Evolutionary conservation across 1,140 invertebrate species (phyloP).

Genomic region (Drosophila nigrodunni): DNA sequence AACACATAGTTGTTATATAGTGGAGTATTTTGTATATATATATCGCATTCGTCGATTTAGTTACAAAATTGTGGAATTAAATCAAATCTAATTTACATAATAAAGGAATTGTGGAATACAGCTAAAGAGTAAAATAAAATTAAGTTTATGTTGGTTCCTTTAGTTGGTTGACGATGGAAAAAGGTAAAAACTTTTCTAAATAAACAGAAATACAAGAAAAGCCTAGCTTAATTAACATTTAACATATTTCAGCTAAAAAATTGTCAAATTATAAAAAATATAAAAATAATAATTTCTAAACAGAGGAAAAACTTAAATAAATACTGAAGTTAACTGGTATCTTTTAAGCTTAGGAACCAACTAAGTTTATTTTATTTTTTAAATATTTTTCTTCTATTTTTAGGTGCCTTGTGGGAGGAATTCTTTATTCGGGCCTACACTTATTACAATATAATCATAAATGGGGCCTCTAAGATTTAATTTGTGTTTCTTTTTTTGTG

Average conservation of each 20-base stretch:
- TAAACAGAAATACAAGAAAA: neutral
- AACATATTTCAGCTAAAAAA: no score
- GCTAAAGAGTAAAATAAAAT: conserved; percentile 49
- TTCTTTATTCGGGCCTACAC: conserved; percentile 25
- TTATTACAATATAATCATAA: neutral
- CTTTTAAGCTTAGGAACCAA: conserved; percentile 41
- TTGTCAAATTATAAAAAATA: no score
- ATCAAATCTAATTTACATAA: conserved; percentile 67
- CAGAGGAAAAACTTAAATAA: no score
- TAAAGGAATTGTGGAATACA: conserved; percentile 59
- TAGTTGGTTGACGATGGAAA: neutral
- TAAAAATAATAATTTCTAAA: no score
- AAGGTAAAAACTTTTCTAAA: conserved; percentile 9
- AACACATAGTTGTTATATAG: conserved; percentile 34
- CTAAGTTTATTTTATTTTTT: conserved; percentile 23
- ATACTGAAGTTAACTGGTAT: no score
- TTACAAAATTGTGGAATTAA: conserved; percentile 68
- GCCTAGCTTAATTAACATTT: no score
- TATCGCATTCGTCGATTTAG: conserved; percentile 44
- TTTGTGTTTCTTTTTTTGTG: conserved; percentile 29
- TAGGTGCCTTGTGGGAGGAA: conserved; percentile 55
- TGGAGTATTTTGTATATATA: conserved; percentile 68
- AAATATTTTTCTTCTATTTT: conserved; percentile 25
- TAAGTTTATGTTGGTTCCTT: conserved; percentile 39
- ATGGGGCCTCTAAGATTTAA: conserved; percentile 5